Evolutionary conservation across 2,797 vertebrate genomes (phyloP).

Genomic region (Myotis myotis): DNA sequence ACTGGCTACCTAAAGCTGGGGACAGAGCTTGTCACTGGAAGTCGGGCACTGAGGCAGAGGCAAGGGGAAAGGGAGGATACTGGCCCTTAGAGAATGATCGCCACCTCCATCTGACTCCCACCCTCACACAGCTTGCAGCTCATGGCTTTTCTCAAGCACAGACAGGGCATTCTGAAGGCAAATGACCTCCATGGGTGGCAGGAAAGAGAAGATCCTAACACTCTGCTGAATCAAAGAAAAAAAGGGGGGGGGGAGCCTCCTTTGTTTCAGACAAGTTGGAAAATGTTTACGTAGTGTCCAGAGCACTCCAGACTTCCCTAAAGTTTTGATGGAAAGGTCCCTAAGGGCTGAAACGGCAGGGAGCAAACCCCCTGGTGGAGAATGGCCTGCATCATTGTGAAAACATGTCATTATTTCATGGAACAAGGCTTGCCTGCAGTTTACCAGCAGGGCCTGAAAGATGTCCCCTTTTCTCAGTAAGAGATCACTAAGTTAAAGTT

Average conservation of each 20-base stretch:
- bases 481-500: background rate
- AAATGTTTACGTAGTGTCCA: background rate
- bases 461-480: background rate
- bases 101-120: background rate
- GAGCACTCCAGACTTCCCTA: background rate
- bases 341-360: background rate
- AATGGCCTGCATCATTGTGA: background rate
- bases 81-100: background rate
- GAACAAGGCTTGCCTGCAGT: background rate
- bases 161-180: background rate
- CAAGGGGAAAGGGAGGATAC: background rate
- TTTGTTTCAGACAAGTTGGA: background rate
- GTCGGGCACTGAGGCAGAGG: background rate
- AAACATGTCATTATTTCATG: background rate
- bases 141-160: background rate
- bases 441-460: background rate
- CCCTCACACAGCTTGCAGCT: background rate
- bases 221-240: background rate
- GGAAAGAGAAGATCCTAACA: background rate
- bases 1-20: background rate
- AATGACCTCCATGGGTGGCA: background rate
- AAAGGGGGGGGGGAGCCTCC: background rate
- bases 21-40: background rate
- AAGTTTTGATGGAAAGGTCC: background rate
- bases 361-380: background rate